Conservation (phyloP, 2,888 invertebrate species). For the Lamellibrachia columna region DNA sequence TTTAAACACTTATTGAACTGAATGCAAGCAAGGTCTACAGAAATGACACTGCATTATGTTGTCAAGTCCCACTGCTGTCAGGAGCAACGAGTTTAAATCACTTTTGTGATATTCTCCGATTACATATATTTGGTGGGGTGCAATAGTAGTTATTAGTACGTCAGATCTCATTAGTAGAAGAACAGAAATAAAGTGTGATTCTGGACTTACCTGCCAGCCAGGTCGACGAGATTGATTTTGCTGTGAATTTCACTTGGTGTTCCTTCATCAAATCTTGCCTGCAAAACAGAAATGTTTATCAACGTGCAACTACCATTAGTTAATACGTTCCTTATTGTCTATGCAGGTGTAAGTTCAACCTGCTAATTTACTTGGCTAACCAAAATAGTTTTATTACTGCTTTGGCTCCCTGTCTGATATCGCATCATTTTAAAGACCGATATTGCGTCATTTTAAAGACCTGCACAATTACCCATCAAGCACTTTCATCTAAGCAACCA, state of each 20-base stretch:
- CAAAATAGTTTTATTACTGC: too few relatives aligned
- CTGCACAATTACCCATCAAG: too few relatives aligned
- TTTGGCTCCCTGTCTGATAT: too few relatives aligned
- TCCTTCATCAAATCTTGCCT: slow-evolving; percentile 64
- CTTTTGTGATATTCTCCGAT: not conserved
- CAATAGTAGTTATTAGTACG: not conserved
- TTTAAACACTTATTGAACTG: not conserved
- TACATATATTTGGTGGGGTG: not conserved
- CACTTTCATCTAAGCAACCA: too few relatives aligned
- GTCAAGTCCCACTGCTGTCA: not conserved
- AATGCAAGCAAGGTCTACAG: not conserved
- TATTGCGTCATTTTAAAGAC: too few relatives aligned
- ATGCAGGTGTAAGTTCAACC: too few relatives aligned
- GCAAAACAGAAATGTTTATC: not conserved
- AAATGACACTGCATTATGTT: not conserved
- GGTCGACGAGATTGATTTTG: slow-evolving; percentile 68
- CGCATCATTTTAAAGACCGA: too few relatives aligned
- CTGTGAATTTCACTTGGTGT: slow-evolving; percentile 65
- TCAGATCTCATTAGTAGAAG: not conserved
- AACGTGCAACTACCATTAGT: too few relatives aligned
- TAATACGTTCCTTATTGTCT: too few relatives aligned
- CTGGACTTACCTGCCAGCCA: slow-evolving; percentile 67
- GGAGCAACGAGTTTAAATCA: not conserved
- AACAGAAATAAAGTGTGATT: not conserved
- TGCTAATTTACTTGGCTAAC: too few relatives aligned